Conservation (phyloP, 2,113 vertebrate species). For the Triplophysa tibetana region DNA sequence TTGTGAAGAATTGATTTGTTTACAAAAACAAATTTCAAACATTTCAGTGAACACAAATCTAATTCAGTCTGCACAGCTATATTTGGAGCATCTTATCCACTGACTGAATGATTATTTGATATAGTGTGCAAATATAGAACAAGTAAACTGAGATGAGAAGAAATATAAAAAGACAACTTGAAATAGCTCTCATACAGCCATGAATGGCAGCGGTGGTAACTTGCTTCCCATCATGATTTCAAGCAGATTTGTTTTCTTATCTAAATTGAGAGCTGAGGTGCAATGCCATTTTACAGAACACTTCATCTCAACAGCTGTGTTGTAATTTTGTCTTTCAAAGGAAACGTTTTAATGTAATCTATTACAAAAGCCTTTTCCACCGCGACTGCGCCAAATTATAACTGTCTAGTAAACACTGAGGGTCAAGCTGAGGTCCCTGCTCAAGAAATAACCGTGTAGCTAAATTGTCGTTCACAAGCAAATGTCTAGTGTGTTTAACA, state of each 20-base stretch:
- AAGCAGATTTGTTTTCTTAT: conserved; percentile 15
- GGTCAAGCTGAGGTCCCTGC: conserved; percentile 25
- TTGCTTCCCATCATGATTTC: conserved; percentile 13
- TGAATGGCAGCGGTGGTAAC: background rate
- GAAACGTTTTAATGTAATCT: conserved; percentile 14
- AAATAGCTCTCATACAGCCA: conserved; percentile 12
- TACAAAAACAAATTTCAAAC: no score
- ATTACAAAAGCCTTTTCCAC: conserved; percentile 27
- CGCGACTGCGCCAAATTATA: conserved; percentile 14
- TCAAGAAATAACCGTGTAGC: conserved; percentile 7
- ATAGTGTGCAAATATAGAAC: conserved; percentile 27
- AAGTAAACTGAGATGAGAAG: conserved; percentile 10
- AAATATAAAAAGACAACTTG: conserved; percentile 9
- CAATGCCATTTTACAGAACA: conserved; percentile 14
- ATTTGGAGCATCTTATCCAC: background rate
- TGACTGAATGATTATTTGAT: background rate
- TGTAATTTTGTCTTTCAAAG: background rate
- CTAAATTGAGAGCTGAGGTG: conserved; percentile 17
- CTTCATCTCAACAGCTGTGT: conserved; percentile 22
- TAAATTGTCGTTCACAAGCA: conserved; percentile 17
- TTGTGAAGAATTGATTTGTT: no score
- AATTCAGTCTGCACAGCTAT: background rate
- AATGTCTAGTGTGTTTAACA: background rate
- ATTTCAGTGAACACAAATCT: background rate
- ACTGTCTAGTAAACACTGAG: background rate